Conservation (phyloP, 2,888 invertebrate genomes). For the Drepana falcataria region DNA sequence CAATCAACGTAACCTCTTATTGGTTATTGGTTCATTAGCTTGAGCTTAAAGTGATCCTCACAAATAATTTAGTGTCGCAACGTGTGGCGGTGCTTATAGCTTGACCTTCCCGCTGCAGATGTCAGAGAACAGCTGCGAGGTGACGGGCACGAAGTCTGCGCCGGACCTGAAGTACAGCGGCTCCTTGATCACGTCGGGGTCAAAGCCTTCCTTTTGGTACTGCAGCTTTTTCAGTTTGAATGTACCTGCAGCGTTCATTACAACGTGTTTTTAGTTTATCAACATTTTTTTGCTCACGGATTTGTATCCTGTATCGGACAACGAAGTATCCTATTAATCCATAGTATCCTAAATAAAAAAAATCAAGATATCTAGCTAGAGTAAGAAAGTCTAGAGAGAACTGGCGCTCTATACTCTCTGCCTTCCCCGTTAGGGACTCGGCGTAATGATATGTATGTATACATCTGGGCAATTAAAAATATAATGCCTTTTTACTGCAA, state of each 20-base stretch:
- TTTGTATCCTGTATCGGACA: too few species aligned
- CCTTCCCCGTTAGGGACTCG: too few species aligned
- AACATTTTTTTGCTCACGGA: too few species aligned
- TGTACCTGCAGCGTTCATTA: constrained; percentile 80
- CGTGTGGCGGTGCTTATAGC: constrained; percentile 37
- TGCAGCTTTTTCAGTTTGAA: constrained; percentile 95
- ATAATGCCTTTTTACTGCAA: too few species aligned
- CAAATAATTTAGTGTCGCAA: neutral
- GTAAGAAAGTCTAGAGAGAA: too few species aligned
- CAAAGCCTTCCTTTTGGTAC: constrained; percentile 90
- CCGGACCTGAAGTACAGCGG: constrained; percentile 83
- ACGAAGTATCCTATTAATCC: too few species aligned
- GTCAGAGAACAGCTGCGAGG: constrained; percentile 78
- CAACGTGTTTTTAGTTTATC: too few species aligned
- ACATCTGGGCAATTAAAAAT: too few species aligned
- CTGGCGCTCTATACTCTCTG: too few species aligned
- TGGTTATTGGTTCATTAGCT: neutral
- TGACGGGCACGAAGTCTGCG: constrained; percentile 76
- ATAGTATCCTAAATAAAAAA: too few species aligned
- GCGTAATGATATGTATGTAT: too few species aligned
- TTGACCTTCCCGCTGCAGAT: constrained; percentile 74
- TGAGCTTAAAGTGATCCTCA: neutral
- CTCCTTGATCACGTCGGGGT: constrained; percentile 85
- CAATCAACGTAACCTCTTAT: neutral
- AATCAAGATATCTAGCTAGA: too few species aligned